A percentile compares a stretch with the other conserved stretches of the same genome.
Evolutionary conservation across 2,113 vertebrate genomes (phyloP).

Genomic region (Oenanthe oenanthe): DNA sequence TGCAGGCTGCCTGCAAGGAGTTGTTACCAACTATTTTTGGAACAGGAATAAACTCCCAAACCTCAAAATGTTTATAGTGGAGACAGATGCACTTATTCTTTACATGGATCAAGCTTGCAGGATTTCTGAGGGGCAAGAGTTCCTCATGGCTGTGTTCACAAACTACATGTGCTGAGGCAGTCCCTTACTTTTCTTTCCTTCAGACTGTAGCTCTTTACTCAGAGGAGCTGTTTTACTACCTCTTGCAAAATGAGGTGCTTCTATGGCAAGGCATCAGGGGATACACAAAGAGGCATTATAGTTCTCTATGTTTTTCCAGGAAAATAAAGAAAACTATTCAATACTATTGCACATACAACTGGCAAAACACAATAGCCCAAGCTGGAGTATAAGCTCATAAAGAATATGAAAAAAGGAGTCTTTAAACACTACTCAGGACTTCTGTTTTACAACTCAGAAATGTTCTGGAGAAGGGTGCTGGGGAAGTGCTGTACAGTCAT

Average conservation of each 20-base stretch:
- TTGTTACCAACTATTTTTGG: background rate
- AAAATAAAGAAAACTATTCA: background rate
- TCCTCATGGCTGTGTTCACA: rapidly evolving
- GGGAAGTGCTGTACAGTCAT: background rate
- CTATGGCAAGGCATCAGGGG: background rate
- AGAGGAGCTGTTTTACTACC: background rate
- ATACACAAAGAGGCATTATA: background rate
- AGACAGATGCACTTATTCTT: background rate
- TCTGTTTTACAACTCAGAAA: background rate
- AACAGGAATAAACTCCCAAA: background rate
- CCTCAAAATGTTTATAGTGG: background rate
- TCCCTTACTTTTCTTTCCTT: background rate
- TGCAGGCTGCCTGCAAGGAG: background rate
- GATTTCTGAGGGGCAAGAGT: background rate
- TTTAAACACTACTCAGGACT: background rate
- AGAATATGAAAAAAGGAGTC: background rate
- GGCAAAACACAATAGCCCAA: background rate
- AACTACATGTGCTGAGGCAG: background rate
- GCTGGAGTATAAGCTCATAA: background rate
- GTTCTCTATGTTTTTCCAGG: background rate
- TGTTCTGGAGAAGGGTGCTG: background rate
- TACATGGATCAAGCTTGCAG: background rate
- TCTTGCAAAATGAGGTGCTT: background rate
- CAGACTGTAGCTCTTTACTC: background rate
- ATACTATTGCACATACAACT: background rate